These are phyloP conservation scores for Narcine bancroftii DNA, from an alignment of 2,113 vertebrate genomes.

Conservation along the genomic window DNA sequence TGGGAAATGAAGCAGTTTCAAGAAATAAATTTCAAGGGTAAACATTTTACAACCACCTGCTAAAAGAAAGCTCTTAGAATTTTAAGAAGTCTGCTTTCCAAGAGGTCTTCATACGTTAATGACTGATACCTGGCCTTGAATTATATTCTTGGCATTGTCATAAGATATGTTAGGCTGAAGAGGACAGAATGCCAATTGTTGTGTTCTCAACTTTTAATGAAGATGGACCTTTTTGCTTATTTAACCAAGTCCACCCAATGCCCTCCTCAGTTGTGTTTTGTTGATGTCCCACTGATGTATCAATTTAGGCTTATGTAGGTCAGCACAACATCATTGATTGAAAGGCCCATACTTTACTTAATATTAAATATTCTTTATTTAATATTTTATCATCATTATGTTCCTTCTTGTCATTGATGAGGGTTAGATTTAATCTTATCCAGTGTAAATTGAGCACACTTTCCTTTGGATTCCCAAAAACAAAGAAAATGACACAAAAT, in stretches of 20 bases:
- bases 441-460: background rate
- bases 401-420: too few relatives aligned
- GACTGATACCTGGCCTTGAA: background rate
- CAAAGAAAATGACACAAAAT: too few relatives aligned
- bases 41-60: background rate
- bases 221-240: background rate
- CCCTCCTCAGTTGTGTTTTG: too few relatives aligned
- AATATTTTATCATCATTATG: too few relatives aligned
- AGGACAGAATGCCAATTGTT: background rate
- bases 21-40: background rate
- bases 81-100: background rate
- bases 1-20: background rate
- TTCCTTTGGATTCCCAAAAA: background rate
- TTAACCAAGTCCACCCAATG: background rate
- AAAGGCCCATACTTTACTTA: too few relatives aligned
- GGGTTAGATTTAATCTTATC: background rate
- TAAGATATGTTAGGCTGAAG: background rate
- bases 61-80: background rate
- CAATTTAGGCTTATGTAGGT: too few relatives aligned
- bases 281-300: too few relatives aligned
- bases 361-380: too few relatives aligned
- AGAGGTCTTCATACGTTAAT: background rate
- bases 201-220: background rate
- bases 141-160: background rate
- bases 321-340: too few relatives aligned